Evolutionary conservation across 2,113 vertebrate genomes (phyloP), one percentile per base, ranked within the genome.

Genomic region (Siphamia tubifer): DNA sequence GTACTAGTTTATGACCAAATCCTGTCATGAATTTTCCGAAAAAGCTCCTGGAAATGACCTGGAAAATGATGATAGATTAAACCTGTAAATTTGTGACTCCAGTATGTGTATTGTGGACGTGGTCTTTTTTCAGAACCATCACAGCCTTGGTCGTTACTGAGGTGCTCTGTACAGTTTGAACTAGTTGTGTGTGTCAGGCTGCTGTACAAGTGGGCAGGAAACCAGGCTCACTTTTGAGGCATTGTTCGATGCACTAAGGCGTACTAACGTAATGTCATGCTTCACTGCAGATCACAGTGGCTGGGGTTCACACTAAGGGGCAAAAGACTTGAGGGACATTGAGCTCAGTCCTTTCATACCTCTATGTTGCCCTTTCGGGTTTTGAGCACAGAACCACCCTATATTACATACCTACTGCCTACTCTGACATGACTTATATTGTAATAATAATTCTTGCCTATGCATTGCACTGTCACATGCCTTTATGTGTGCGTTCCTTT

Each of bases 201-300:
- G 61, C 36, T 35, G 16, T 31, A 49, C 68, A 57, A 42, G 53
- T 86, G 68, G 68, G 67, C 57, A 54, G 56, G 17, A 38, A 78
- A 78, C 63, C 35, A 55, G 54, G 68, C 69, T 77, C 60, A 45
- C 71, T 85, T 89, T 74, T 72, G 77, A 83, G 77, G 61, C 87
- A 82, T 83, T 86, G 87, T 88, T 83, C 39, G 55, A 76, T 4
- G 52, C 80, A 83, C 74, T 60, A 89, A 87, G 73, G 83, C 86
- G 52, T 85, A 62, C 68, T 90, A 85, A 91, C 53, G 38, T 56
- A 77, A 90, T 91, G 85, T 82, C 83, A 87, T 36, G 86, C 83
- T 83, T 77, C 78, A 64, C 72, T 87, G 85, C 69, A 44, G 64
- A 51, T 77, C 70, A 73, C 76, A 65, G 83, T 74, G 74, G 55